Evolutionary conservation across 2,888 invertebrate genomes (phyloP), one percentile per base, ranked within the genome.

Genomic region (Mimumesa dahlbomi): DNA sequence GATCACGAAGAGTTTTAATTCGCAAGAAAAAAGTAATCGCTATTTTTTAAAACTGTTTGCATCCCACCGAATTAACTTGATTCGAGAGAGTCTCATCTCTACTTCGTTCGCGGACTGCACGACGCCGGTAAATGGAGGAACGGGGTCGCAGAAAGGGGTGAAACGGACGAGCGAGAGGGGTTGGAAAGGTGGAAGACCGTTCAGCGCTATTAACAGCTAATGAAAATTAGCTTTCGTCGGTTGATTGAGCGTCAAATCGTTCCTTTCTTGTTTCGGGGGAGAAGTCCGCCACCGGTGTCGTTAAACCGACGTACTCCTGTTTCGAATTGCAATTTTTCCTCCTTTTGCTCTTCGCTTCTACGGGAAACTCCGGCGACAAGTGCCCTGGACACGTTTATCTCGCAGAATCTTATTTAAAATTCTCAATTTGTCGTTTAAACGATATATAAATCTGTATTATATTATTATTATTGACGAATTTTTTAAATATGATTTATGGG

Each of bases 171-270:
- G 19, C 29, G 21, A 21, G 46, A 49, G 43, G 62, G 61, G 62
- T 34, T 5, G 71, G 61, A 50, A 38, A 66, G 69, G 65, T 68
- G 49, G 54, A 49, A 53, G 59, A 64, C 72, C 63, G 78, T 74
- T 63, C 75, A 62, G 78, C 77, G 82, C 87, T 84, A 87, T 88
- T 89, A 89, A 87, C 87, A 85, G 85, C 86, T 89, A 89, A 89
- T 89, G 89, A 89, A 89, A 89, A 89, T 89, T 89, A 89, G 89
- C 88, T 87, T 87, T 85, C 85, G 86, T 89, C 86, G 82, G 79
- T 85, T 89, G 89, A 89, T 89, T 88, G 87, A 88, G 87, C 88
- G 86, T 82, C 88, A 87, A 89, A 89, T 89, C 87, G 87, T 87
- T 87, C 88, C 88, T 87, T 88, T 88, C 87, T 87, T 86, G 84